Evolutionary conservation across 1,140 invertebrate species (phyloP).

Genomic region (Drosophila rufa): DNA sequence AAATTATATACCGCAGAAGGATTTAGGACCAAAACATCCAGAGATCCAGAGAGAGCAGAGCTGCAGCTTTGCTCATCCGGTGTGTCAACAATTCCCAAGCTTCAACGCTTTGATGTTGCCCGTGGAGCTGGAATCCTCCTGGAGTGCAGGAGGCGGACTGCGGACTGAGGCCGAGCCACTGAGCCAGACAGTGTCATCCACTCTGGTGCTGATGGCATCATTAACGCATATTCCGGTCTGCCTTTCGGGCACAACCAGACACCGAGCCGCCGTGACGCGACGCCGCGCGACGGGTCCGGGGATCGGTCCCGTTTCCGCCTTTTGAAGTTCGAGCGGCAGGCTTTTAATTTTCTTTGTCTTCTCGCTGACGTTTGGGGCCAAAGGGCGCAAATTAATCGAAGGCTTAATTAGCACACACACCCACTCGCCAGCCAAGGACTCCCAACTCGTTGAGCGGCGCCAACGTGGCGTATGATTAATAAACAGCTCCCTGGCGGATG

Average conservation of each 20-base stretch:
- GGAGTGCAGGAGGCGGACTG: conserved; percentile 17
- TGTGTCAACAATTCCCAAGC: conserved; percentile 84
- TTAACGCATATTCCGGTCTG: conserved; percentile 75
- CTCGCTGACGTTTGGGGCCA: conserved; percentile 78
- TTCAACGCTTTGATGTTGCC: conserved; percentile 82
- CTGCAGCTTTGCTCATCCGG: conserved; percentile 71
- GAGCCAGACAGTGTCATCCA: conserved; percentile 79
- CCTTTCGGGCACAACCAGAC: conserved; percentile 58
- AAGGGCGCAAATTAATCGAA: conserved; percentile 83
- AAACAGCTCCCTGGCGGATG: conserved; percentile 69
- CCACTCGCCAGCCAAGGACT: conserved; percentile 33
- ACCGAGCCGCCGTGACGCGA: background rate
- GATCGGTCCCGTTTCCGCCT: conserved; percentile 68
- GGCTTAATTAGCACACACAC: conserved; percentile 77
- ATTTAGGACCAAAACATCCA: conserved; percentile 30
- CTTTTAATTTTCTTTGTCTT: conserved; percentile 84
- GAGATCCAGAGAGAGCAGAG: conserved; percentile 18
- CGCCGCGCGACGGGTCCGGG: conserved; percentile 1
- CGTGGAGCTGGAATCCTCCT: conserved; percentile 5
- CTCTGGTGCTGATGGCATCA: conserved; percentile 74
- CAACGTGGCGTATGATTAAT: conserved; percentile 81
- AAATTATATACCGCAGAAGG: conserved; percentile 34
- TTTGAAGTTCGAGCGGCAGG: conserved; percentile 78
- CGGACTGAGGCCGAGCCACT: conserved; percentile 64
- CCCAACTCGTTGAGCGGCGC: conserved; percentile 45